phyloP scores from a whole-genome alignment of 2,113 vertebrate species.

The Pavo muticus region DNA sequence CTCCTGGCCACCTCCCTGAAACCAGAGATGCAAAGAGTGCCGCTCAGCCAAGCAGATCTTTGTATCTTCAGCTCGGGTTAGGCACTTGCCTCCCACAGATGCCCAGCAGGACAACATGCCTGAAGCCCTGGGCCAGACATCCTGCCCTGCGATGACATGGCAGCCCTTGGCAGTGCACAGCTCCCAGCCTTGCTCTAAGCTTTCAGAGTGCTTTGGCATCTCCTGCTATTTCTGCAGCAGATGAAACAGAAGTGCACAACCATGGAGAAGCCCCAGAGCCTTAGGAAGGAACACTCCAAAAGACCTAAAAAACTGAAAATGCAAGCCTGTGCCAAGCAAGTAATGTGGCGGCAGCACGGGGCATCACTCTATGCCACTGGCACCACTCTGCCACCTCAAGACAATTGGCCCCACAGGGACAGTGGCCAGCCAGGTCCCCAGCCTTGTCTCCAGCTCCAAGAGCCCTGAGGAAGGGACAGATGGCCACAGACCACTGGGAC shows the following conservation, averaged over 20 bases:
- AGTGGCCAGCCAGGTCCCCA: neutral
- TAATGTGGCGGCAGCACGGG: neutral
- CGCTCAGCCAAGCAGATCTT: neutral
- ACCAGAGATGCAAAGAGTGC: neutral
- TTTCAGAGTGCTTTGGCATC: neutral
- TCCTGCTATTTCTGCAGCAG: neutral
- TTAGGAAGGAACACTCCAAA: neutral
- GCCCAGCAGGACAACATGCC: neutral
- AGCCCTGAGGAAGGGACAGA: neutral
- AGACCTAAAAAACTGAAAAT: neutral
- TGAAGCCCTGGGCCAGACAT: neutral
- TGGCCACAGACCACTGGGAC: neutral
- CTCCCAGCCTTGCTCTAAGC: neutral
- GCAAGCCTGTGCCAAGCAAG: neutral
- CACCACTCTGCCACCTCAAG: neutral
- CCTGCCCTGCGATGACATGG: neutral
- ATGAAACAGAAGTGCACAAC: neutral
- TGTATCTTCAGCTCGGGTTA: neutral
- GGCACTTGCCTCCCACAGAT: neutral
- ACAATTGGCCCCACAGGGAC: neutral
- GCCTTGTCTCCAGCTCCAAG: accelerated
- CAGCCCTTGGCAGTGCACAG: neutral
- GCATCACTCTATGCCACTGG: neutral
- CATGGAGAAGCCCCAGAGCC: neutral
- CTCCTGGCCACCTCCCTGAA: neutral